Conservation (phyloP, 64 coral and sea anemone genomes). For the Dendrophyllia cribrosa region DNA sequence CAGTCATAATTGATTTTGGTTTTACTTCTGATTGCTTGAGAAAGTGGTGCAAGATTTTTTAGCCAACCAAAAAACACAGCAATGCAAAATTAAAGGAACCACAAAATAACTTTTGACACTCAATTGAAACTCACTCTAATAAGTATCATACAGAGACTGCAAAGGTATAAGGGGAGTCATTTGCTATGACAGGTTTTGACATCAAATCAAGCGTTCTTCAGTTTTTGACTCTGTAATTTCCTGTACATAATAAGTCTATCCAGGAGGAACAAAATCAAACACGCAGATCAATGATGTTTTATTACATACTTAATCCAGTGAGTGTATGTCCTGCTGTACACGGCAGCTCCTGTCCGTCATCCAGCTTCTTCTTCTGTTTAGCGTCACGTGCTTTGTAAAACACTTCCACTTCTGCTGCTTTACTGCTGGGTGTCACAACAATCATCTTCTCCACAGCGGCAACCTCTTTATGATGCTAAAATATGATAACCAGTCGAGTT, state of each 20-base stretch:
- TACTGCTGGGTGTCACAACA: constrained; percentile 79
- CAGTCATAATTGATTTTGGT: too few relatives aligned
- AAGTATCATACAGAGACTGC: too few relatives aligned
- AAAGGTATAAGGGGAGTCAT: too few relatives aligned
- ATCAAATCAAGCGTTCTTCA: too few relatives aligned
- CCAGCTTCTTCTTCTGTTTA: constrained; percentile 50
- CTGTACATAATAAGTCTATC: neutral
- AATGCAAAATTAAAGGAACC: too few relatives aligned
- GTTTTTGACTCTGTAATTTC: neutral
- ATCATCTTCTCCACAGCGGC: constrained; percentile 79
- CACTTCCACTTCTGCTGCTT: constrained; percentile 75
- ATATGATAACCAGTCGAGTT: constrained; percentile 16
- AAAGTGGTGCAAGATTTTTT: too few relatives aligned
- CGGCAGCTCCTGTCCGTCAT: constrained; percentile 89
- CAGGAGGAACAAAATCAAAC: neutral
- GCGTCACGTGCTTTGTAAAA: constrained; percentile 53
- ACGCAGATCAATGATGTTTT: neutral
- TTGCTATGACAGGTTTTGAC: too few relatives aligned
- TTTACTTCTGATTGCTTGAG: too few relatives aligned
- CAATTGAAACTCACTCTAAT: too few relatives aligned
- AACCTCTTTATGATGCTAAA: constrained; percentile 92
- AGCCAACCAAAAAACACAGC: too few relatives aligned
- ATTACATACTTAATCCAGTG: constrained; percentile 88
- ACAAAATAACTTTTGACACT: too few relatives aligned
- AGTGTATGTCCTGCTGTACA: constrained; percentile 75